A percentile compares a stretch with the other conserved stretches of the same genome.
These are phyloP conservation scores for Euborellia annulipes DNA, from an alignment of 1,140 invertebrate genomes.

Conservation along the genomic window DNA sequence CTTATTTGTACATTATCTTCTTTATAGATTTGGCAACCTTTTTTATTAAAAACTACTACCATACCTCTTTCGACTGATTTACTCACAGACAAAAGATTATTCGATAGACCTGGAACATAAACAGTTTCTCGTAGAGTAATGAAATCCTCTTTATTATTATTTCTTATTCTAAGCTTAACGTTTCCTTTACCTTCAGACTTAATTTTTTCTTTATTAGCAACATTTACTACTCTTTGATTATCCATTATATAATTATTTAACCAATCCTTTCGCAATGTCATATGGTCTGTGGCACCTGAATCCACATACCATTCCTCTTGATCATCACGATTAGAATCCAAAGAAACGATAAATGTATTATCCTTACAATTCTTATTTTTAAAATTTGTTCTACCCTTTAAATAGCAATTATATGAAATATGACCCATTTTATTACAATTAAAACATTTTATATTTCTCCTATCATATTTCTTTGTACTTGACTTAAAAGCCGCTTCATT, in stretches of 20 bases:
- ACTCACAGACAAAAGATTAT: background rate
- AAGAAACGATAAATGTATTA: background rate
- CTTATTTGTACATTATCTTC: background rate
- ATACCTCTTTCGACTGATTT: no score
- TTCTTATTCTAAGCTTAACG: no score
- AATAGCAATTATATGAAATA: background rate
- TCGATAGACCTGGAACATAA: background rate
- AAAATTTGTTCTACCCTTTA: background rate
- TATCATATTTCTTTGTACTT: no score
- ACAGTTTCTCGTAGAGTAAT: background rate
- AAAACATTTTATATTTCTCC: background rate
- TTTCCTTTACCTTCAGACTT: background rate
- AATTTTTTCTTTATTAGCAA: background rate
- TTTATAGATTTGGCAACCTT: no score
- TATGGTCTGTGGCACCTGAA: conserved; percentile 1
- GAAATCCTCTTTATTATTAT: background rate
- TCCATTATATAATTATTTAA: background rate
- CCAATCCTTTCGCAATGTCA: no score
- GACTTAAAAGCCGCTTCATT: no score
- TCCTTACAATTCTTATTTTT: background rate
- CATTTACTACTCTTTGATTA: background rate
- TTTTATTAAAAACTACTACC: no score
- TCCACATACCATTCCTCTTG: background rate
- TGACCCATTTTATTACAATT: background rate
- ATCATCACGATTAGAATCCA: background rate